Evolutionary conservation across 2,888 invertebrate species (phyloP).

Genomic region (Philopedon plagiatum): DNA sequence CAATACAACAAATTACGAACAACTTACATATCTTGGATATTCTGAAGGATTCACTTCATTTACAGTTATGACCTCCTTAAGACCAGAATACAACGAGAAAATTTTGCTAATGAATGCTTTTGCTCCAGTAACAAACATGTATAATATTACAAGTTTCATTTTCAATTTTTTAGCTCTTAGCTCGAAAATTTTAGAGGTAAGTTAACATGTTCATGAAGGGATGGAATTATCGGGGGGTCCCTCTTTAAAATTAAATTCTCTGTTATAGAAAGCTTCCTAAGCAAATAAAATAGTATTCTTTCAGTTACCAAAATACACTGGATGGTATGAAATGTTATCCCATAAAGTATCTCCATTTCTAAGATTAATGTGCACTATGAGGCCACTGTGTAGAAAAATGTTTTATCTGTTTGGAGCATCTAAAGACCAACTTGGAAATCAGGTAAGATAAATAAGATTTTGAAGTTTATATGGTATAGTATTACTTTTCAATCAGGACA

Average conservation of each 20-base stretch:
- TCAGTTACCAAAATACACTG: slow-evolving; percentile 22
- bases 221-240: too few species aligned
- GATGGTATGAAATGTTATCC: slow-evolving; percentile 38
- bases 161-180: slow-evolving; percentile 20
- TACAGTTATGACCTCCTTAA: slow-evolving; percentile 36
- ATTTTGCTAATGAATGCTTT: slow-evolving; percentile 48
- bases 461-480: too few species aligned
- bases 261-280: too few species aligned
- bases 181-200: slow-evolving; percentile 35
- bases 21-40: slow-evolving; percentile 47
- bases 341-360: slow-evolving; percentile 1
- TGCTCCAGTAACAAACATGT: slow-evolving; percentile 46
- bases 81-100: slow-evolving; percentile 50
- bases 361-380: slow-evolving; percentile 6
- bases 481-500: too few species aligned
- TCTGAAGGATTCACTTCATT: slow-evolving; percentile 49
- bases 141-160: slow-evolving; percentile 20
- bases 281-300: slow-evolving; percentile 10
- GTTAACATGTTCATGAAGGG: background rate
- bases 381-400: slow-evolving; percentile 5
- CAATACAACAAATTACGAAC: slow-evolving; percentile 5
- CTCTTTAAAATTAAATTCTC: too few species aligned
- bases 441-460: slow-evolving; percentile 11
- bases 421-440: slow-evolving; percentile 27
- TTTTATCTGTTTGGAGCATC: slow-evolving; percentile 27